These are phyloP conservation scores for Astreopora myriophthalma DNA, from an alignment of 64 coral and sea anemone genomes.

Conservation along the genomic window DNA sequence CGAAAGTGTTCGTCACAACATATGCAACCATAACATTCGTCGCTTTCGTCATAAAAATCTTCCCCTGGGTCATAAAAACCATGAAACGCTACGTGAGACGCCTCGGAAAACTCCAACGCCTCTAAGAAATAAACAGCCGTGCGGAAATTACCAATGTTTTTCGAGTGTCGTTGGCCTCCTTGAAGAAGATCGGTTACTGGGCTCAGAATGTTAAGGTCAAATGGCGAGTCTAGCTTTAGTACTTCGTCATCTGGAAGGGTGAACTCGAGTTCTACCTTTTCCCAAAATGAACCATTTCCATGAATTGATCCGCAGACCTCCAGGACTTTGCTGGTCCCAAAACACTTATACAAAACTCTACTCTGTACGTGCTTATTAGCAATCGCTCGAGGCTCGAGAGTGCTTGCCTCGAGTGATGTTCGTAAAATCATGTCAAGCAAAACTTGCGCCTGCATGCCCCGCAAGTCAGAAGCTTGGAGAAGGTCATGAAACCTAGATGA, in stretches of 20 bases:
- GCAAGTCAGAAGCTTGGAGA: not conserved
- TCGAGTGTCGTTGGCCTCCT: constrained; percentile 7
- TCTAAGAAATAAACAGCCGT: constrained; percentile 52
- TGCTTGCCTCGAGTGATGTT: constrained; percentile 33
- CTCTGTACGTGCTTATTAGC: constrained; percentile 24
- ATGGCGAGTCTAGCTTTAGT: not conserved
- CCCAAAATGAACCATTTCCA: not conserved
- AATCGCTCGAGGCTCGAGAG: constrained; percentile 6
- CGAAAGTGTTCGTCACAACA: too few relatives aligned
- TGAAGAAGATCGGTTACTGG: constrained; percentile 42
- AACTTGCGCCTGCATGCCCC: not conserved
- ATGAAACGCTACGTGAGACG: not conserved
- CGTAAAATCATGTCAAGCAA: constrained; percentile 27
- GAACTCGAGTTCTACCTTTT: constrained; percentile 20
- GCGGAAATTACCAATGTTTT: not conserved
- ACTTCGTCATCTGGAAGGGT: constrained; percentile 25
- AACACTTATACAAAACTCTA: not conserved
- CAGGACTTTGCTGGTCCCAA: not conserved
- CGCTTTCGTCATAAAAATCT: too few relatives aligned
- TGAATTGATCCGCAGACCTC: constrained; percentile 14
- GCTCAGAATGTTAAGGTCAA: not conserved
- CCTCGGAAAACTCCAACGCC: constrained; percentile 24
- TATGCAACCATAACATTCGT: too few relatives aligned
- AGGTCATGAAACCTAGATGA: not conserved
- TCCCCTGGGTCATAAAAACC: not conserved